Conservation (phyloP, 1,140 invertebrate genomes). For the Drosophila suzukii region DNA sequence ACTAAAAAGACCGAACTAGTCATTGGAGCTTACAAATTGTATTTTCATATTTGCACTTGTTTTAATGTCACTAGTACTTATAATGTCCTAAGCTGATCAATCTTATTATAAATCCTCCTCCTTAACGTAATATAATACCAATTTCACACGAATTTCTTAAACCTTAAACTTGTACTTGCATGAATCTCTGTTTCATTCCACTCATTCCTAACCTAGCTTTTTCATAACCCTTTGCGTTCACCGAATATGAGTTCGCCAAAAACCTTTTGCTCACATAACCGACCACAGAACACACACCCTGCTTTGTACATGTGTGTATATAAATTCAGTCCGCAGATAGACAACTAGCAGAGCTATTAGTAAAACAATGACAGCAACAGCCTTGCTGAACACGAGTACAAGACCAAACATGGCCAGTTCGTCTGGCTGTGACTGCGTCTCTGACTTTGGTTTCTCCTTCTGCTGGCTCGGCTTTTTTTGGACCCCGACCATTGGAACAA, state of each 20-base stretch:
- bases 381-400: conserved; percentile 69
- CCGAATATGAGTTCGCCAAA: conserved; percentile 14
- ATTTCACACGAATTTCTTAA: not conserved
- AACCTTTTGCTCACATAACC: conserved; percentile 8
- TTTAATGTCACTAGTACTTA: too few relatives aligned
- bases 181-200: not conserved
- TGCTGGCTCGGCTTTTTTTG: conserved; percentile 23
- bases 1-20: conserved; percentile 29
- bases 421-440: conserved; percentile 50
- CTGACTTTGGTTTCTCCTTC: conserved; percentile 47
- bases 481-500: conserved; percentile 23
- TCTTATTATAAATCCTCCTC: too few relatives aligned
- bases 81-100: too few relatives aligned
- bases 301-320: not conserved
- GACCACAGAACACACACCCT: conserved; percentile 19
- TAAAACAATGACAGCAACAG: conserved; percentile 79
- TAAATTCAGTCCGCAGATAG: conserved; percentile 40
- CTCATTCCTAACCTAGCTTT: not conserved
- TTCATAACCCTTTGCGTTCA: not conserved
- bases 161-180: not conserved
- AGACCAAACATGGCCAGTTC: conserved; percentile 66
- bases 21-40: conserved; percentile 22
- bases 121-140: not conserved
- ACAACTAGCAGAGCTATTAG: conserved; percentile 74
- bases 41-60: too few relatives aligned